A percentile compares a stretch with the other conserved stretches of the same genome.
phyloP scores from a whole-genome alignment of 37 sponge, comb jelly and placozoan genomes.

The Theonella swinhoei region DNA sequence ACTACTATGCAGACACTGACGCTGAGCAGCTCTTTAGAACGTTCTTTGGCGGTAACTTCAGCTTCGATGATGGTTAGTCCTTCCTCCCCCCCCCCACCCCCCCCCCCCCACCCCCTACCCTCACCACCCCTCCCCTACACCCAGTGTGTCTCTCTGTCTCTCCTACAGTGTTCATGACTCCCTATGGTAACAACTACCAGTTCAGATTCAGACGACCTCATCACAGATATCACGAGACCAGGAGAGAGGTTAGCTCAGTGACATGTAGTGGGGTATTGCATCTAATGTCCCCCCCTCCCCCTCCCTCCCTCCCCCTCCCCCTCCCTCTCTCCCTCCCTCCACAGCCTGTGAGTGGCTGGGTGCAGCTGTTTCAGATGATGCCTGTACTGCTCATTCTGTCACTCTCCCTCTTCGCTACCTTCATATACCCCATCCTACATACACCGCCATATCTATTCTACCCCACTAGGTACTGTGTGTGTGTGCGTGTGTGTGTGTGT shows the following conservation, averaged over 20 bases:
- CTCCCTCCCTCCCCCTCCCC: too few species aligned
- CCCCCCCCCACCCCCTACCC: too few species aligned
- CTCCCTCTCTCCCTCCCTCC: not conserved
- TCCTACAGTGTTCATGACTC: conserved; percentile 29
- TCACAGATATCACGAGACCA: not conserved
- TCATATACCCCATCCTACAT: not conserved
- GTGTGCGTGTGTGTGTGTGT: conserved; percentile 13
- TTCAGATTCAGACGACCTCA: not conserved
- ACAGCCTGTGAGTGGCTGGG: not conserved
- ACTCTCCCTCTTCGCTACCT: not conserved
- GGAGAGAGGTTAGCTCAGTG: not conserved
- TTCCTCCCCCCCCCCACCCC: too few species aligned
- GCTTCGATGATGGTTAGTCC: conserved; percentile 2
- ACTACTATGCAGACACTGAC: conserved; percentile 30
- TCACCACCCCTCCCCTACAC: too few species aligned
- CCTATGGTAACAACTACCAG: too few species aligned
- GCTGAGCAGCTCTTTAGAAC: conserved; percentile 47
- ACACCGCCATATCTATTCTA: not conserved
- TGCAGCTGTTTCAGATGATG: not conserved
- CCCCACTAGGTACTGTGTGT: not conserved
- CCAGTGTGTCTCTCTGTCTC: not conserved
- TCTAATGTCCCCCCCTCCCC: too few species aligned
- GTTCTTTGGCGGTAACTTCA: conserved; percentile 54
- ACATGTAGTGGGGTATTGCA: not conserved
- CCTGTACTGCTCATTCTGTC: not conserved